Conservation (phyloP, 2,888 invertebrate genomes). For the Pseudolycoriella hygida region DNA sequence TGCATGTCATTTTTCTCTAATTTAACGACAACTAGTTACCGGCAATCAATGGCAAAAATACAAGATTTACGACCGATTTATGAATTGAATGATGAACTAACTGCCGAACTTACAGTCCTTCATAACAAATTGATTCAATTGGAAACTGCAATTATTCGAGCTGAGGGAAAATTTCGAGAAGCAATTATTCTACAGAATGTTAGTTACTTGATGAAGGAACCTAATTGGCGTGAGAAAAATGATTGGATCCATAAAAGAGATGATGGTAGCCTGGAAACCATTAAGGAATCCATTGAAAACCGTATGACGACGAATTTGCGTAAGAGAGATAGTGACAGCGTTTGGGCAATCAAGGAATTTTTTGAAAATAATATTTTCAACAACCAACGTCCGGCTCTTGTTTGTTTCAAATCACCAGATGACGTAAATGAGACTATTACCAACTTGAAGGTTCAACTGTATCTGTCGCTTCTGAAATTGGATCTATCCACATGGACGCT, state of each 20-base stretch:
- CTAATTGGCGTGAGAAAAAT: slow-evolving; percentile 22
- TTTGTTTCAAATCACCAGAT: slow-evolving; percentile 20
- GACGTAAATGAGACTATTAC: slow-evolving; percentile 20
- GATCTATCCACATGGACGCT: slow-evolving; percentile 22
- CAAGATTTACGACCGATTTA: slow-evolving; percentile 18
- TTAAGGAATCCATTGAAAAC: slow-evolving; percentile 11
- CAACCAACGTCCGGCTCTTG: slow-evolving; percentile 19
- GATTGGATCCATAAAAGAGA: slow-evolving; percentile 23
- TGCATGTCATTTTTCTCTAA: slow-evolving; percentile 21
- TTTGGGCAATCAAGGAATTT: slow-evolving; percentile 24
- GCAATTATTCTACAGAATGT: slow-evolving; percentile 26
- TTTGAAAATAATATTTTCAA: slow-evolving; percentile 21
- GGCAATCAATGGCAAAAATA: slow-evolving; percentile 18
- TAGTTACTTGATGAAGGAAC: slow-evolving; percentile 24
- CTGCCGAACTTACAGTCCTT: slow-evolving; percentile 16
- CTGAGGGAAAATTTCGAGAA: slow-evolving; percentile 24
- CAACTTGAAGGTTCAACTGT: slow-evolving; percentile 22
- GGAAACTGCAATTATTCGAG: slow-evolving; percentile 26
- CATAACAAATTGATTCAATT: slow-evolving; percentile 18
- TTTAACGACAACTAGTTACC: slow-evolving; percentile 25
- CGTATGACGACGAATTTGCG: slow-evolving; percentile 15
- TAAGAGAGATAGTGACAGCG: slow-evolving; percentile 22
- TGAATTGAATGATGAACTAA: slow-evolving; percentile 20
- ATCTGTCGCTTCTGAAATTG: slow-evolving; percentile 22
- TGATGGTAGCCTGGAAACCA: slow-evolving; percentile 17